phyloP scores from a whole-genome alignment of 1,140 invertebrate genomes.

The Lordiphosa mommai region DNA sequence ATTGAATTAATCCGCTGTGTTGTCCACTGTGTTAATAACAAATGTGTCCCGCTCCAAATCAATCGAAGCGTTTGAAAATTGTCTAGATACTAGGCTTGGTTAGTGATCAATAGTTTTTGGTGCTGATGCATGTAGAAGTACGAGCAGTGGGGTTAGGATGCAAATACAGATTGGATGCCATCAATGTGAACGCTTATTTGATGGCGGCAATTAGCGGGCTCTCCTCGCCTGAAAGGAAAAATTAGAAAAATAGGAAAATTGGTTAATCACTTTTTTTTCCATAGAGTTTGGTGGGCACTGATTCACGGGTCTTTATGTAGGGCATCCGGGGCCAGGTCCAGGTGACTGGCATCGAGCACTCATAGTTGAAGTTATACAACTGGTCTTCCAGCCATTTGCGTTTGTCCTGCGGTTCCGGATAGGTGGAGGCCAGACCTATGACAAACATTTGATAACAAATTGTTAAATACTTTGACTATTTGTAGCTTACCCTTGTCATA shows the following conservation, averaged over 20 bases:
- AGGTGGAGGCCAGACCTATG: constrained; percentile 90
- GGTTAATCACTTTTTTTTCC: constrained; percentile 75
- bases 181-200: constrained; percentile 66
- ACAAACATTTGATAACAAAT: neutral
- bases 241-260: constrained; percentile 41
- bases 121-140: constrained; percentile 51
- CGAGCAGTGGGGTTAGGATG: constrained; percentile 60
- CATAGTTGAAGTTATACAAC: constrained; percentile 90
- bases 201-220: constrained; percentile 77
- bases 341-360: constrained; percentile 86
- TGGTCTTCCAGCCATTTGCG: constrained; percentile 86
- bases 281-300: constrained; percentile 75
- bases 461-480: neutral
- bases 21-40: neutral
- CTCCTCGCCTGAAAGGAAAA: constrained; percentile 59
- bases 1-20: constrained; percentile 6
- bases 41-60: constrained; percentile 5
- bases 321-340: constrained; percentile 85
- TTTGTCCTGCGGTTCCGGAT: constrained; percentile 90
- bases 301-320: constrained; percentile 78
- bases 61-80: constrained; percentile 47
- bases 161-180: constrained; percentile 61
- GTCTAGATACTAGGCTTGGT: constrained; percentile 36
- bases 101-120: constrained; percentile 53
- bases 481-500: constrained; percentile 87